Conservation (phyloP, 1,140 invertebrate species). For the Heliconius melpomene region DNA sequence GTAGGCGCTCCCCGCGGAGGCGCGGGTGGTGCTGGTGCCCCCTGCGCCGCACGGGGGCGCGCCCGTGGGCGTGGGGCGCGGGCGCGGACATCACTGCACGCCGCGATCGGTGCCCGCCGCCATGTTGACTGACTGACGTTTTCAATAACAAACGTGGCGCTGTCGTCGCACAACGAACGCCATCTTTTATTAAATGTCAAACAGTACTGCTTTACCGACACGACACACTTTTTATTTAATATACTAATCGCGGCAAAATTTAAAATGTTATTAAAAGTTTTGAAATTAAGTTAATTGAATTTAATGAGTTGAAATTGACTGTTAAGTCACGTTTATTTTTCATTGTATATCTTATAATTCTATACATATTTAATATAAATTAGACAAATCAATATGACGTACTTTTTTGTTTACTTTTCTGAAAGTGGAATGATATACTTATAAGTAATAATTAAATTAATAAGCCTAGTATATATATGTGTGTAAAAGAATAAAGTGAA, state of each 20-base stretch:
- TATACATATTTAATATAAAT: too few relatives aligned
- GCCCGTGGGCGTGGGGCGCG: slow-evolving; percentile 82
- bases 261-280: slow-evolving; percentile 30
- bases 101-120: slow-evolving; percentile 79
- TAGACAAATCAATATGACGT: too few relatives aligned
- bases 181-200: slow-evolving; percentile 60
- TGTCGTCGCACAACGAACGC: slow-evolving; percentile 58
- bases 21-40: slow-evolving; percentile 90
- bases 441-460: too few relatives aligned
- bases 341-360: too few relatives aligned
- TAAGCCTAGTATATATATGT: too few relatives aligned
- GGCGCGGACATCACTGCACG: slow-evolving; percentile 77
- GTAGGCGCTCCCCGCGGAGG: slow-evolving; percentile 76
- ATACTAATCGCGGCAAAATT: slow-evolving; percentile 50
- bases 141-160: slow-evolving; percentile 72
- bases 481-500: background rate
- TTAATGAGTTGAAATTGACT: too few relatives aligned
- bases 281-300: background rate
- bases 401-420: too few relatives aligned
- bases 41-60: slow-evolving; percentile 84
- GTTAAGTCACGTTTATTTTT: too few relatives aligned
- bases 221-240: slow-evolving; percentile 17
- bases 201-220: slow-evolving; percentile 69
- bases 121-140: slow-evolving; percentile 71
- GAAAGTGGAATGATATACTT: too few relatives aligned